Evolutionary conservation across 37 sponge, comb jelly and placozoan genomes (phyloP).

Genomic region (Cladorhizidae sp.): DNA sequence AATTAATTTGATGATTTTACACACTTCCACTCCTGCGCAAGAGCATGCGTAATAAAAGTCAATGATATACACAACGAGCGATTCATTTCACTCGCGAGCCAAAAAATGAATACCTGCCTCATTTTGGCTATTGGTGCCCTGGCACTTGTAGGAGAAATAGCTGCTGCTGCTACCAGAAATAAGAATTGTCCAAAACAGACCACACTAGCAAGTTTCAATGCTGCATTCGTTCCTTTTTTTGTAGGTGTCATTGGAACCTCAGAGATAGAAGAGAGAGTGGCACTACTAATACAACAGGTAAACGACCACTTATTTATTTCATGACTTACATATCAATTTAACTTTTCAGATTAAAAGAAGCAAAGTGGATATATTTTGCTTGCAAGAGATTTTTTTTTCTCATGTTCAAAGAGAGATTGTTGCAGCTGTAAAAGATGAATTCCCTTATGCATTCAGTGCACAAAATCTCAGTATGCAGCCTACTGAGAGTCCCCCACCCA

Average conservation of each 20-base stretch:
- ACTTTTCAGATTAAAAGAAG: constrained; percentile 7
- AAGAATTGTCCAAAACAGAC: background rate
- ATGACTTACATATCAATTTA: background rate
- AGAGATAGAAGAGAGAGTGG: constrained; percentile 6
- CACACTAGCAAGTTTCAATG: constrained; percentile 30
- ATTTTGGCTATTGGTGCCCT: background rate
- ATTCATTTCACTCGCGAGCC: too few relatives aligned
- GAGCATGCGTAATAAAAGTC: too few relatives aligned
- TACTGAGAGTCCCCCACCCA: background rate
- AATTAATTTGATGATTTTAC: too few relatives aligned
- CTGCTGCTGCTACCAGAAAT: too few relatives aligned
- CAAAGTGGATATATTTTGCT: constrained; percentile 23
- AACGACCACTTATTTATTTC: background rate
- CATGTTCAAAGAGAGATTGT: constrained; percentile 6
- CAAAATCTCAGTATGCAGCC: background rate
- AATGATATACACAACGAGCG: too few relatives aligned
- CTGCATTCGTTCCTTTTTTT: background rate
- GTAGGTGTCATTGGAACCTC: background rate
- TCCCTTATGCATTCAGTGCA: constrained; percentile 17
- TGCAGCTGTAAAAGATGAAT: background rate
- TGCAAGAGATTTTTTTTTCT: constrained; percentile 15
- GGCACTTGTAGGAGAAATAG: background rate
- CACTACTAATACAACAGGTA: constrained; percentile 17
- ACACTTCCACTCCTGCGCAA: too few relatives aligned
- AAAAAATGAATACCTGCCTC: background rate